These are phyloP conservation scores for Cisticola juncidis DNA, from an alignment of 2,113 vertebrate genomes.

Conservation along the genomic window DNA sequence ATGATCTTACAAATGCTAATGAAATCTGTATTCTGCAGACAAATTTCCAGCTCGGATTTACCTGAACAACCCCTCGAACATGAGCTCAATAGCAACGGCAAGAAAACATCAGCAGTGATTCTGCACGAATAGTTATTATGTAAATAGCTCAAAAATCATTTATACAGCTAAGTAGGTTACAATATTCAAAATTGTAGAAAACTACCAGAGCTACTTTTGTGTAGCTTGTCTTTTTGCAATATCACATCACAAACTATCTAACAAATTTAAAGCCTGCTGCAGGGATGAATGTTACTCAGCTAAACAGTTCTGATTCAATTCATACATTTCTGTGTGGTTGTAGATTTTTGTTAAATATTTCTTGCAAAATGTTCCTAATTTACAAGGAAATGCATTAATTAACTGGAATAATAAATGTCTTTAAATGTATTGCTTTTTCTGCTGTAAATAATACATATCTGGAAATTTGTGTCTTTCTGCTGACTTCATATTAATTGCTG, in stretches of 20 bases:
- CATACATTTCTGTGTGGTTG: accelerated
- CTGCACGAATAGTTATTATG: not conserved
- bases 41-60: not conserved
- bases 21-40: not conserved
- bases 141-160: not conserved
- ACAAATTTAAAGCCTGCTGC: not conserved
- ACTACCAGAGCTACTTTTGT: not conserved
- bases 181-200: not conserved
- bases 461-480: not conserved
- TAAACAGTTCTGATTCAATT: not conserved
- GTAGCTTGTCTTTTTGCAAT: not conserved
- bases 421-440: not conserved
- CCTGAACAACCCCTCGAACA: not conserved
- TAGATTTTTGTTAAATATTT: not conserved
- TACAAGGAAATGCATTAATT: not conserved
- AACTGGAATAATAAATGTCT: not conserved
- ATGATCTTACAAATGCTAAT: not conserved
- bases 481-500: not conserved
- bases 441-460: not conserved
- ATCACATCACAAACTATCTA: not conserved
- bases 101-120: not conserved
- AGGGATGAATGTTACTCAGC: not conserved
- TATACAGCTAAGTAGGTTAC: not conserved
- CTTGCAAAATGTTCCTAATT: not conserved
- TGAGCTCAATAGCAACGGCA: not conserved